These are phyloP conservation scores for Hipposideros larvatus DNA, from an alignment of 2,797 vertebrate species.

Conservation along the genomic window DNA sequence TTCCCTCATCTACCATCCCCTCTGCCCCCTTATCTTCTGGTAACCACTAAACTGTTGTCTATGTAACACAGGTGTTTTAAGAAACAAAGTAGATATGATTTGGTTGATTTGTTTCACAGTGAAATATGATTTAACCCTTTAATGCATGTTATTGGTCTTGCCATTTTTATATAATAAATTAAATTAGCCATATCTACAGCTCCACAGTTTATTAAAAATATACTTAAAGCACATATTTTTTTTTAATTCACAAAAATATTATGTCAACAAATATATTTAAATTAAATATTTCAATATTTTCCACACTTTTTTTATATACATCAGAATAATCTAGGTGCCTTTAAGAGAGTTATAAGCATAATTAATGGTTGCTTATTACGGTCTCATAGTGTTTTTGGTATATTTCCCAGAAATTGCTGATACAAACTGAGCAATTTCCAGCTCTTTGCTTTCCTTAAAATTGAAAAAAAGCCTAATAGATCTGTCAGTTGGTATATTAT, in stretches of 20 bases:
- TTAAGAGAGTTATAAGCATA: slow-evolving; percentile 18
- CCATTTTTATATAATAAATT: not conserved
- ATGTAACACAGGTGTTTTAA: not conserved
- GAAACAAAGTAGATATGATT: not conserved
- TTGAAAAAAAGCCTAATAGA: slow-evolving; percentile 35
- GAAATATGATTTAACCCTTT: slow-evolving; percentile 5
- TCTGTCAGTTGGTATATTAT: slow-evolving; percentile 19
- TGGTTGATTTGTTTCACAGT: not conserved
- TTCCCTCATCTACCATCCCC: too few species aligned
- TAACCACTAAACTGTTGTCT: too few species aligned
- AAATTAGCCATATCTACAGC: not conserved
- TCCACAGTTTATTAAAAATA: not conserved
- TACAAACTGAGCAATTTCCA: slow-evolving; percentile 51
- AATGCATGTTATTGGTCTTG: not conserved
- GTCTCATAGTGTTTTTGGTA: slow-evolving; percentile 24
- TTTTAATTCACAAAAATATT: not conserved
- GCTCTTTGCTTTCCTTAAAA: slow-evolving; percentile 49
- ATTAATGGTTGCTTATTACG: slow-evolving; percentile 41
- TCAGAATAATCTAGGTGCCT: not conserved
- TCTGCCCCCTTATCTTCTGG: too few species aligned
- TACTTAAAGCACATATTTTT: not conserved
- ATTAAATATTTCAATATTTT: slow-evolving; percentile 39
- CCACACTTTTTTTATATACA: not conserved
- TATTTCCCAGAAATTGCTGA: slow-evolving; percentile 48
- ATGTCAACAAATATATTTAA: not conserved